Percentiles rank a stretch among this genome's conserved stretches.
These are phyloP conservation scores for Climacteris rufus DNA, from an alignment of 2,113 vertebrate species.

Conservation along the genomic window DNA sequence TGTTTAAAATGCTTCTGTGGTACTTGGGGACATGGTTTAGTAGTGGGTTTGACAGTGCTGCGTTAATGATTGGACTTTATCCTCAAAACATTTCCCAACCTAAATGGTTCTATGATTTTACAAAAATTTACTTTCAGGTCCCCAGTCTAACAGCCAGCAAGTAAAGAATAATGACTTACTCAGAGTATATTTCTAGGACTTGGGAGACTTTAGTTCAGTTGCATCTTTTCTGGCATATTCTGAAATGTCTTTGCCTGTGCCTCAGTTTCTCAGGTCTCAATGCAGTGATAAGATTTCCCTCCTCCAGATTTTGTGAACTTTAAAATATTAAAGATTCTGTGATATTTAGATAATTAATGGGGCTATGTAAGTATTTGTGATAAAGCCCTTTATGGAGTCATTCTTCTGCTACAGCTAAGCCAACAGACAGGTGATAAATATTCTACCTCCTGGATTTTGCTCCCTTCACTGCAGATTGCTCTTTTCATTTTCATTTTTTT, in stretches of 20 bases:
- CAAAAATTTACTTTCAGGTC: not conserved
- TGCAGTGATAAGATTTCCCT: not conserved
- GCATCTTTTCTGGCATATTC: not conserved
- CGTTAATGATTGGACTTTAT: not conserved
- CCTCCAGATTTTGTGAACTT: not conserved
- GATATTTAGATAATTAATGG: not conserved
- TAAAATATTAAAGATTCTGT: not conserved
- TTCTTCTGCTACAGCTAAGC: not conserved
- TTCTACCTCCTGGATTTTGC: not conserved
- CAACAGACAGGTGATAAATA: not conserved
- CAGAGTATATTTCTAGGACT: not conserved
- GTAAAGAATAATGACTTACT: not conserved
- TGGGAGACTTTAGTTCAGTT: not conserved
- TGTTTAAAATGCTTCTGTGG: not conserved
- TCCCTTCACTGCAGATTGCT: not conserved
- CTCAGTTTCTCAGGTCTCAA: not conserved
- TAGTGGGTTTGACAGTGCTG: not conserved
- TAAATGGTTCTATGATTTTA: not conserved
- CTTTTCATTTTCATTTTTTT: not conserved
- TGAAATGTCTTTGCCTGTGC: not conserved
- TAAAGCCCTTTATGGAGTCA: not conserved
- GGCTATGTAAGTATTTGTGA: not conserved
- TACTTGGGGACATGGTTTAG: not conserved
- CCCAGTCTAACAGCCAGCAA: fast-evolving
- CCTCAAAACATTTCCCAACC: not conserved